Evolutionary conservation across 2,888 invertebrate genomes (phyloP).

Genomic region (Rapana venosa): DNA sequence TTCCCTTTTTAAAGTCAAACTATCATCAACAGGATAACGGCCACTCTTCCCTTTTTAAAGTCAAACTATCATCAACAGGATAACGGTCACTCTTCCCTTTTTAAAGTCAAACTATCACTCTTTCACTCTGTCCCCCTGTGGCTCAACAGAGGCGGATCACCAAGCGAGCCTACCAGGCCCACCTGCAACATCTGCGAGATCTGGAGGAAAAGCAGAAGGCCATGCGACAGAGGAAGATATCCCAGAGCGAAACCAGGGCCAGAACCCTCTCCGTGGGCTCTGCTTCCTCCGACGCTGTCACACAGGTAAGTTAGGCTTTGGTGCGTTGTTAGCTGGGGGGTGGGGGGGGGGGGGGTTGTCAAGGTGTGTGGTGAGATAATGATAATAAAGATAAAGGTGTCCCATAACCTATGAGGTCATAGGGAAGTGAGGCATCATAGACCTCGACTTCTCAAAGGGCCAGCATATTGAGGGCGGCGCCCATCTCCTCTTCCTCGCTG

Average conservation of each 20-base stretch:
- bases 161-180: neutral
- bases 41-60: too few species aligned
- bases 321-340: neutral
- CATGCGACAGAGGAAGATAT: slow-evolving; percentile 2
- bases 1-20: too few species aligned
- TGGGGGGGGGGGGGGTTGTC: neutral
- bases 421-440: too few species aligned
- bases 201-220: slow-evolving; percentile 27
- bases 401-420: too few species aligned
- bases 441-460: too few species aligned
- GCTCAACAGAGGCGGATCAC: slow-evolving; percentile 23
- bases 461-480: too few species aligned
- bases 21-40: too few species aligned
- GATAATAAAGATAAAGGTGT: too few species aligned
- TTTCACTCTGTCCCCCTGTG: neutral
- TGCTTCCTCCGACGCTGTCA: neutral
- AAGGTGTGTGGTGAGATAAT: neutral
- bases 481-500: too few species aligned
- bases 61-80: too few species aligned
- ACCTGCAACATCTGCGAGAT: neutral
- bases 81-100: too few species aligned
- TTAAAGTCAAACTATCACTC: neutral
- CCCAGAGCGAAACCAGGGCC: neutral
- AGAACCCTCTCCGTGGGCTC: neutral
- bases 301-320: neutral